Base-by-base conservation (phyloP, 2,113 vertebrate genomes). In the Ptychochromis oligacanthus region DNA sequence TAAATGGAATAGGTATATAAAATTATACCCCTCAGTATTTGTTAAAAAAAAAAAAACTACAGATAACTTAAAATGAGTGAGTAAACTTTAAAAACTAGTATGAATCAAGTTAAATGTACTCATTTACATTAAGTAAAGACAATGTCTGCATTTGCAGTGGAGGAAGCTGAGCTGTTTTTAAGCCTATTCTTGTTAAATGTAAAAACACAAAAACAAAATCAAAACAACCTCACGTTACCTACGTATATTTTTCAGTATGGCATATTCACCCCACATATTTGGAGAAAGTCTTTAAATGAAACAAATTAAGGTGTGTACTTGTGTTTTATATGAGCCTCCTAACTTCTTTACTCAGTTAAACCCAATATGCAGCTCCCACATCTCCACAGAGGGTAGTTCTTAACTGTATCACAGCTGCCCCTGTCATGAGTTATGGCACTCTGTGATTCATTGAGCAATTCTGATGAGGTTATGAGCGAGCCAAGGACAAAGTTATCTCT, bases 401-500 rank as follows among this genome's bases (percentile, higher is more conserved):
- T 88, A 87, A 92, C 89, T 85, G 91, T 93, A 93, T 93, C 93
- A 72, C 84, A 84, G 92, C 92, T 86, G 89, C 90, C 86, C 88
- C 85, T 75, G 52, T 87, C 75, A 70, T 93, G 89, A 95, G 89
- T 92, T 87, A 94, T 91, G 87, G 85, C n/a, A 65, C 86, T 79
- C 59, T 8, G 86, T 91, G 91, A 95, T 93, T 93, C 91, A 93
- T 93, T 94, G 93, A 94, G 90, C 80, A 89, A 89, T 92, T 94
- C 90, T 93, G 89, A 95, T 94, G 93, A 93, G 91, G 93, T 94
- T 93, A 93, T 94, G 84, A 94, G 92, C 82, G 64, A 94, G 91
- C 88, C 92, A 94, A 94, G 91, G 93, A 93, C 93, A 93, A 94
- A 94, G 89, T 90, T 94, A 92, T 94, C 92, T 93, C 87, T 91